phyloP scores from a whole-genome alignment of 1,140 invertebrate genomes.

The Achroia grisella region DNA sequence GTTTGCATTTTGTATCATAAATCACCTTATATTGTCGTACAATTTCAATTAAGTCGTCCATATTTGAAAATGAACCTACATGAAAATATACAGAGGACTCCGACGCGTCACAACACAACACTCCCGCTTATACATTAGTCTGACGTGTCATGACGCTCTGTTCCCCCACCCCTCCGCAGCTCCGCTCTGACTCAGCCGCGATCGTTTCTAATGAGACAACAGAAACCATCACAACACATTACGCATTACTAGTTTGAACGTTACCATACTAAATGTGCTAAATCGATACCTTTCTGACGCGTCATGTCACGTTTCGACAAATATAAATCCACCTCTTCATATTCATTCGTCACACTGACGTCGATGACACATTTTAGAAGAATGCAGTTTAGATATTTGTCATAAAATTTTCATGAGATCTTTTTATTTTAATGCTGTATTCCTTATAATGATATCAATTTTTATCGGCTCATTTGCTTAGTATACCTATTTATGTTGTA shows the following conservation, averaged over 20 bases:
- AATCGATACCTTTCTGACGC: background rate
- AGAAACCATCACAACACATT: no score
- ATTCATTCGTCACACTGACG: background rate
- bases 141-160: background rate
- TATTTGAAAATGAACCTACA: background rate
- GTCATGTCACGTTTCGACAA: background rate
- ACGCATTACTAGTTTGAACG: no score
- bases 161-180: background rate
- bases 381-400: background rate
- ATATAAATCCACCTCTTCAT: background rate
- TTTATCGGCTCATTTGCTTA: no score
- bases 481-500: no score
- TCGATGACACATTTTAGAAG: constrained; percentile 11
- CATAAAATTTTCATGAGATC: background rate
- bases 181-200: background rate
- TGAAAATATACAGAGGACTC: background rate
- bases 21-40: background rate
- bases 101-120: background rate
- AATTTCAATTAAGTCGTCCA: background rate
- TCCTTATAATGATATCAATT: background rate
- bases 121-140: background rate
- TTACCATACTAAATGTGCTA: background rate
- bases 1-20: constrained; percentile 2
- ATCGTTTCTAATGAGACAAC: background rate
- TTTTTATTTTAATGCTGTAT: background rate